Base-by-base conservation (phyloP, 2,888 invertebrate genomes). In the Drosophila cognata region DNA sequence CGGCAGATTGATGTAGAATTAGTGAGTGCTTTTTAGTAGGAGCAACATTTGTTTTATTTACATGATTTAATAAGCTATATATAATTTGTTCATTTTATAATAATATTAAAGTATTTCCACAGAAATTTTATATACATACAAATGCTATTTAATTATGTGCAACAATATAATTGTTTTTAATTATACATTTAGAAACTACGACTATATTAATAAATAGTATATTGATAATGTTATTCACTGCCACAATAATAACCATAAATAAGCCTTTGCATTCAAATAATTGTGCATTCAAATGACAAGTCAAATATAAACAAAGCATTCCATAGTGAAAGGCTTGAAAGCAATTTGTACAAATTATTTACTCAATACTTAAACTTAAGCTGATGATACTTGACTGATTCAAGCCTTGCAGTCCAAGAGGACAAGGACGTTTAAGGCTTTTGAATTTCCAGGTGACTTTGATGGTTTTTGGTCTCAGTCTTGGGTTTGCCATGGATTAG, bases 401-500 rank as follows among this genome's bases (percentile, higher is more conserved):
- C 18, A 38, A n/a, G 5, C 28, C 36, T 13, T n/a, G n/a, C 18
- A 38, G 28, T 43, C 8, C 16, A 25, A 4, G 16, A 8, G 46
- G 8, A 8, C 16, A 16, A 46, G 21, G 4, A 25, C 16, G 21
- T 33, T 29, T 11, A 18, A 25, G 36, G 25, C 25, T 18, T 46
- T 55, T 55, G 25, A 55, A 21, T 36, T 36, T 36, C 1, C n/a
- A 7, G 13, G 28, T 55, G 55, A 36, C 56, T 56, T n/a, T 60
- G 21, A 52, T 60, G 16, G 35, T 29, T 36, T n/a, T 29, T 21
- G n/a, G 35, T 35, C n/a, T 13, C 16, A 16, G 36, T 63, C 74
- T 58, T 63, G 51, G 75, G 67, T 71, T 70, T 68, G n/a, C 21
- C 35, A 41, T 13, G 29, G 74, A 71, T 84, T 77, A 60, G 81